Percentiles rank a stretch among this genome's conserved stretches.
These are phyloP conservation scores for Kryptolebias marmoratus DNA, from an alignment of 2,113 vertebrate genomes.

Conservation along the genomic window DNA sequence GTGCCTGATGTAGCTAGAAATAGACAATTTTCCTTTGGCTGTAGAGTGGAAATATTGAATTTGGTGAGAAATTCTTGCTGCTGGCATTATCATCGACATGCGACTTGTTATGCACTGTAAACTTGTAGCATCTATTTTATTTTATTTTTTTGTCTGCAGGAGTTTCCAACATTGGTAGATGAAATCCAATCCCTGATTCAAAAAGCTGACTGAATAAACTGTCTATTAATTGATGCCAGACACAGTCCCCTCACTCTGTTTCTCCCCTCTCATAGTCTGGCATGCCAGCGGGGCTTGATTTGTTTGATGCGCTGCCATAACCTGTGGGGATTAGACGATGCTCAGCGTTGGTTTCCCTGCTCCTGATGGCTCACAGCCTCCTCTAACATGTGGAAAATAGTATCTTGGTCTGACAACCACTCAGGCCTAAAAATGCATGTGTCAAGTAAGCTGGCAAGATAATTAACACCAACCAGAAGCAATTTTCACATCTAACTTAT, in stretches of 20 bases:
- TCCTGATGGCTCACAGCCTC: constrained; percentile 67
- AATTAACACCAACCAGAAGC: constrained; percentile 80
- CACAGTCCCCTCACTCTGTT: constrained; percentile 56
- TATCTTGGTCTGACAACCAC: constrained; percentile 78
- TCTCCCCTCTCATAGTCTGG: constrained; percentile 63
- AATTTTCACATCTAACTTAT: constrained; percentile 80
- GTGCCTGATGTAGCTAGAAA: constrained; percentile 46
- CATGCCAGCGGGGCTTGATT: constrained; percentile 64
- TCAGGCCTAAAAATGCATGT: constrained; percentile 71
- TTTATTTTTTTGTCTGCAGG: constrained; percentile 24
- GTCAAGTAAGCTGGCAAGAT: constrained; percentile 80
- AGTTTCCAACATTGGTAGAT: constrained; percentile 60
- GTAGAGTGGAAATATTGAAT: constrained; percentile 37
- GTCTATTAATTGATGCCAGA: constrained; percentile 71
- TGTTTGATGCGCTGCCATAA: constrained; percentile 78
- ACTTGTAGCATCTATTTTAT: constrained; percentile 47
- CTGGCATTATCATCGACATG: constrained; percentile 46
- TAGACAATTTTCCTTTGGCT: constrained; percentile 41
- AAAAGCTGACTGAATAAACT: constrained; percentile 59
- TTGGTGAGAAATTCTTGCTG: constrained; percentile 43
- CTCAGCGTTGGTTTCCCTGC: constrained; percentile 62
- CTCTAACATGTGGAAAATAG: constrained; percentile 78
- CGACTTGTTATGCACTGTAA: constrained; percentile 35
- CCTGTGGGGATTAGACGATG: constrained; percentile 74
- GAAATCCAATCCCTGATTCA: constrained; percentile 59